These are phyloP conservation scores for Amphipyra berbera DNA, from an alignment of 2,888 invertebrate genomes.

Conservation along the genomic window DNA sequence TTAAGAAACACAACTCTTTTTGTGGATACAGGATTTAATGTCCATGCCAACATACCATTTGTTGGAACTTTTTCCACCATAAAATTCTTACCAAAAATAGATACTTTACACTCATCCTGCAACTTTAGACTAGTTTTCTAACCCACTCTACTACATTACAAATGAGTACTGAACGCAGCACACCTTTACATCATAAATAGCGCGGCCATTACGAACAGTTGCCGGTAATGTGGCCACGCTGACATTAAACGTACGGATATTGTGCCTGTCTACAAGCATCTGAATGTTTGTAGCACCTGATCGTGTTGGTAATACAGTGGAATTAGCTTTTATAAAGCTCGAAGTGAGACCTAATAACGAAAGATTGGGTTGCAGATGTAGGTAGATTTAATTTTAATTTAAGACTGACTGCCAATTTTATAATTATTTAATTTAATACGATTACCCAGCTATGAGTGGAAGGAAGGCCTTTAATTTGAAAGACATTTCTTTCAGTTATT, in stretches of 20 bases:
- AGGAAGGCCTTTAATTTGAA: no score
- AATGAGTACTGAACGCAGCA: conserved; percentile 44
- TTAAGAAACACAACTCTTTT: no score
- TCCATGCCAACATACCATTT: no score
- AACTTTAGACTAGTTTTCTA: conserved; percentile 3
- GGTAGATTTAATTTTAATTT: background rate
- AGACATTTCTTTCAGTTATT: no score
- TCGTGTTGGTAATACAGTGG: conserved; percentile 28
- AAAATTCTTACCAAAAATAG: no score
- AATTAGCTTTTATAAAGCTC: conserved; percentile 34
- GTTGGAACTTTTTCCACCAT: no score
- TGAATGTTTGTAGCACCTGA: conserved; percentile 58
- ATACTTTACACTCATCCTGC: background rate
- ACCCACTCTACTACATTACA: conserved; percentile 15
- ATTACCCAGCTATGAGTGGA: no score
- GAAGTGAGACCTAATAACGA: background rate
- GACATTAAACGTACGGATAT: conserved; percentile 62
- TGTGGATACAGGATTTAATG: no score
- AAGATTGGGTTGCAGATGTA: conserved; percentile 4
- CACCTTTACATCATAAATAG: conserved; percentile 75
- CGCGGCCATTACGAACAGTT: conserved; percentile 69
- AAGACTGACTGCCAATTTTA: no score
- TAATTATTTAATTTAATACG: no score
- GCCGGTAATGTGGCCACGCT: conserved; percentile 66
- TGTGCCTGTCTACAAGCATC: conserved; percentile 59